A percentile compares a stretch with the other conserved stretches of the same genome.
Conservation (phyloP, 2,797 vertebrate species). For the Centropyge bicolor region DNA sequence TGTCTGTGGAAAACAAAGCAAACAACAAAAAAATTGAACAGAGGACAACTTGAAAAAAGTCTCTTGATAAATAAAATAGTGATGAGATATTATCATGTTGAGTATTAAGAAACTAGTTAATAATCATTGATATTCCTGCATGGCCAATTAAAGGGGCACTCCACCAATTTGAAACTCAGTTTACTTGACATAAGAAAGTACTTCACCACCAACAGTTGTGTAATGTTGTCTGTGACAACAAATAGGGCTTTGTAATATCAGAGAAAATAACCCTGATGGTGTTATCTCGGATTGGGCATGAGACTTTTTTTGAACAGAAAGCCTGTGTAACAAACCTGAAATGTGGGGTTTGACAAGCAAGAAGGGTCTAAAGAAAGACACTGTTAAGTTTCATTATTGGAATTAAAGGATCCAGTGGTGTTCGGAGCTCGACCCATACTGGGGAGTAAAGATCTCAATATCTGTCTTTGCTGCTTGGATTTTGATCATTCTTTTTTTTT, state of each 20-base stretch:
- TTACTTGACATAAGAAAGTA: neutral
- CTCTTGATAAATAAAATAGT: slow-evolving; percentile 29
- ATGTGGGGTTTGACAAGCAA: neutral
- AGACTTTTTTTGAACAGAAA: neutral
- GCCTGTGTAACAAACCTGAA: neutral
- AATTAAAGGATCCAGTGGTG: neutral
- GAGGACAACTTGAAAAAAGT: slow-evolving; percentile 31
- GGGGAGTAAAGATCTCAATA: neutral
- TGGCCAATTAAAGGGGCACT: neutral
- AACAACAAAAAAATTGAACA: slow-evolving; percentile 45
- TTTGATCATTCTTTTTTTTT: neutral
- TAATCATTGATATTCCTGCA: slow-evolving; percentile 3
- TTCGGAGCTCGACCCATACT: neutral
- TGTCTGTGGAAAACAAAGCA: slow-evolving; percentile 69
- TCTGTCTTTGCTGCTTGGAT: neutral
- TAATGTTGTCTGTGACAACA: neutral
- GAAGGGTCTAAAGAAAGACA: neutral
- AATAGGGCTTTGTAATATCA: neutral
- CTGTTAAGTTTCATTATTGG: neutral
- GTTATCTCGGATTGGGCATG: neutral
- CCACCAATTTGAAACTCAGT: neutral
- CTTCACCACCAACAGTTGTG: neutral
- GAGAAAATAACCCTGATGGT: neutral
- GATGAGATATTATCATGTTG: slow-evolving; percentile 12
- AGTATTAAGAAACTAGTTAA: neutral